Base-by-base conservation (phyloP, 2,797 vertebrate species). In the Toxotes lorentzi region DNA sequence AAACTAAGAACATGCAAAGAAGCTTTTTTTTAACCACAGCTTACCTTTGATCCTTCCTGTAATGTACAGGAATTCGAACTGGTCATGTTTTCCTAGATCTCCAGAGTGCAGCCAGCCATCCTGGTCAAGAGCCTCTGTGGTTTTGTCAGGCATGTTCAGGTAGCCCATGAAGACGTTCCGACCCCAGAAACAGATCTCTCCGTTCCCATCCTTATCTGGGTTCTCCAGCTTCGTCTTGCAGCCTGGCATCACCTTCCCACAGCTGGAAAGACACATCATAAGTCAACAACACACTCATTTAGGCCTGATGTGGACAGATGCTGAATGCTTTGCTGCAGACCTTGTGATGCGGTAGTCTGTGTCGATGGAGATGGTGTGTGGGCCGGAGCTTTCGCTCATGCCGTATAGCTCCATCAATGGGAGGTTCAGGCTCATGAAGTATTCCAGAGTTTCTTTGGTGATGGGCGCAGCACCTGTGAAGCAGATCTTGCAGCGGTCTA, bases 111-210 rank as follows among this genome's bases (percentile, higher is more conserved):
- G 93, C 96, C 95, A 96, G 51, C 96, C 95, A 0, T 94, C 91
- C 3, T 83, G 43, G 54, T 96, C 95, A 2, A 96, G 51, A 1
- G 96, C 91, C 71, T 95, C 94, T 0, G 68, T 17, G 0, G 93
- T 96, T 87, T 95, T 94, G 0, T 95, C 94, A 0, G 86, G 72
- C 93, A 93, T 92, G 83, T 94, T 89, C 62, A 96, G 81, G 88
- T 96, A 96, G 58, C 96, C 96, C 96, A 96, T 96, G 43, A 96
- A 96, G 47, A 96, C 69, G 17, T 96, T 83, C 0, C 96, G 92
- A 8, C 96, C 96, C 94, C 94, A 96, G 87, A 95, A 95, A 77
- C 96, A 96, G 47, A 96, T 79, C 86, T 96, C 96, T 35, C 95
- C 95, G 21, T 80, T 94, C 9, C 93, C 94, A 0, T 96, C 92